Percentiles rank a stretch among this genome's conserved stretches.
Conservation (phyloP, 2,888 invertebrate species). For the Platycheirus albimanus region DNA sequence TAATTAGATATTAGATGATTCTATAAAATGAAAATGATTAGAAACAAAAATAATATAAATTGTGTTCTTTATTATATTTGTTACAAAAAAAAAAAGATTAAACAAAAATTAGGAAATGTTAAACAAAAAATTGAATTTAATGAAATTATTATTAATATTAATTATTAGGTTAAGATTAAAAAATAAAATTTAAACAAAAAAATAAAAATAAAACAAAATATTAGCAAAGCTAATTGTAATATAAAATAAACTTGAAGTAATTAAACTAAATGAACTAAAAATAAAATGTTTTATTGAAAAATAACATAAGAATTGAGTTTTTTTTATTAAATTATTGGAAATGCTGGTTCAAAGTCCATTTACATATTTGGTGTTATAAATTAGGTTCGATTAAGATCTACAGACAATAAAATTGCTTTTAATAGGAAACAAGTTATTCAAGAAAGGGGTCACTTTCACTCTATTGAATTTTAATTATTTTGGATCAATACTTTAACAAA, state of each 20-base stretch:
- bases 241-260: conserved; percentile 44
- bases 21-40: conserved; percentile 11
- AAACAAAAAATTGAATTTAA: conserved; percentile 32
- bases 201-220: conserved; percentile 75
- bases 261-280: conserved; percentile 32
- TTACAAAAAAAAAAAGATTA: conserved; percentile 73
- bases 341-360: too few relatives aligned
- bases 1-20: conserved; percentile 35
- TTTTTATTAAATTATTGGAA: too few relatives aligned
- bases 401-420: too few relatives aligned
- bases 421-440: too few relatives aligned
- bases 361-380: too few relatives aligned
- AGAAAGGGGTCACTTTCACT: too few relatives aligned
- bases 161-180: conserved; percentile 25
- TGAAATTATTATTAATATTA: conserved; percentile 19
- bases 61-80: conserved; percentile 69
- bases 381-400: too few relatives aligned
- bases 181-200: conserved; percentile 24
- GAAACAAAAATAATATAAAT: conserved; percentile 45
- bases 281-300: conserved; percentile 69
- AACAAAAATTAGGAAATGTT: conserved; percentile 41
- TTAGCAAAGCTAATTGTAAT: conserved; percentile 81
- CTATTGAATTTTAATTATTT: too few relatives aligned
- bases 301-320: not conserved
- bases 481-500: too few relatives aligned